Evolutionary conservation across 2,888 invertebrate genomes (phyloP).

Genomic region (Cephus pulcher): DNA sequence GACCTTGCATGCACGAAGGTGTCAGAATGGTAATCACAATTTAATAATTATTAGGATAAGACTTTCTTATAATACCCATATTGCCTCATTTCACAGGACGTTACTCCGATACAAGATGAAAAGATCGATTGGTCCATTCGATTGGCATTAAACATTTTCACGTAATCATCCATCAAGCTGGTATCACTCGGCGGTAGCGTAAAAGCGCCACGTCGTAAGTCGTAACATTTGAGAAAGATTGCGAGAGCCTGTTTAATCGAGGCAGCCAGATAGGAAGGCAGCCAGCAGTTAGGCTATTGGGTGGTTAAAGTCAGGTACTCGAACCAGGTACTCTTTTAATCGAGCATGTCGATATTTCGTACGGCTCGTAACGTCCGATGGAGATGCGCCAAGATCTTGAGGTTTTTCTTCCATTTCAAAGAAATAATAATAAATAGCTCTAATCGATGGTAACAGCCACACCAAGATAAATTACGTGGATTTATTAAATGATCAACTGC

Average conservation of each 20-base stretch:
- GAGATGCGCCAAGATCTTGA: not conserved
- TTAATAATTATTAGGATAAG: not conserved
- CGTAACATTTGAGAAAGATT: not conserved
- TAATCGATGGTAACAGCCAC: not conserved
- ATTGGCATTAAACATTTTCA: not conserved
- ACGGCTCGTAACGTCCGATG: not conserved
- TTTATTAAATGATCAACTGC: not conserved
- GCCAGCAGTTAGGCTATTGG: not conserved
- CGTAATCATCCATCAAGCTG: not conserved
- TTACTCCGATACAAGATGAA: not conserved
- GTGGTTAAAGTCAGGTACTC: not conserved
- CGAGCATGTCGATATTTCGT: not conserved
- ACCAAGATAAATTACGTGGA: not conserved
- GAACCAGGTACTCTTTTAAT: not conserved
- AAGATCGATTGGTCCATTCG: not conserved
- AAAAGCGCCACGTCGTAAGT: not conserved
- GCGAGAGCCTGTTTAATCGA: not conserved
- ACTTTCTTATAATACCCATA: not conserved
- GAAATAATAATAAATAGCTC: not conserved
- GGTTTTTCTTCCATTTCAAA: not conserved
- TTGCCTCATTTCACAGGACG: not conserved
- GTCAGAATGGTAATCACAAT: not conserved
- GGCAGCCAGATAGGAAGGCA: not conserved
- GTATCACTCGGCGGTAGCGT: not conserved
- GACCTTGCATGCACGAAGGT: not conserved